Base-by-base conservation (phyloP, 2,888 invertebrate genomes). In the Torymus texanus region DNA sequence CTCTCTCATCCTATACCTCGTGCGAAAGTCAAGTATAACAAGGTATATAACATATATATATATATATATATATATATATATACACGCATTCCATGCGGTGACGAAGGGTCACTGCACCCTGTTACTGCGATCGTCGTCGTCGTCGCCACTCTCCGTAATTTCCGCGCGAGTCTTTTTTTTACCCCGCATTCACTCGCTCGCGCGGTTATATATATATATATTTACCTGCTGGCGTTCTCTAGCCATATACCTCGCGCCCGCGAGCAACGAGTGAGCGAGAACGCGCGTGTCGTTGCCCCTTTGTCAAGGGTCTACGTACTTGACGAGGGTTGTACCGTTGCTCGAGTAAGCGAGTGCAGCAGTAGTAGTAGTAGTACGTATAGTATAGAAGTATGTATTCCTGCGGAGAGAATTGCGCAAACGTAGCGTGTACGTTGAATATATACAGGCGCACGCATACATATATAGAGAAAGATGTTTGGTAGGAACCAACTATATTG, bases 291-390 rank as follows among this genome's bases (percentile, higher is more conserved):
- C 78, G 81, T 81, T 81, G 81, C 79, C 81, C 55, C 79, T 76
- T 78, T 76, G 81, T 81, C 77, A 81, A 81, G 81, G 81, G 81
- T 71, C 74, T 79, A 78, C 76, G 81, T 78, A 76, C 75, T 81
- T 75, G 81, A 73, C 71, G 80, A 80, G 80, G 80, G 80, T 80
- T 80, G 71, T 24, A 56, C 24, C 65, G 14, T 18, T 29, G 73
- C 66, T 4, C 29, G 29, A 29, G 29, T 5, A 5, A 29, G 29
- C 29, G 29, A 29, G 29, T 29, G 29, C 5, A 29, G 29, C 5
- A 29, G 5, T 29, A 29, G 24, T 24, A 24, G 29, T 29, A 5
- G 4, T 29, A 5, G 29, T 29, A 29, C 5, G 29, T 29, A 24
- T n/a, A n/a, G n/a, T n/a, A n/a, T n/a, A n/a, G n/a, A n/a, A n/a